Percentiles rank a stretch among this genome's conserved stretches.
These are phyloP conservation scores for Hydrozoanthus tunicans DNA, from an alignment of 64 coral and sea anemone genomes.

Conservation along the genomic window DNA sequence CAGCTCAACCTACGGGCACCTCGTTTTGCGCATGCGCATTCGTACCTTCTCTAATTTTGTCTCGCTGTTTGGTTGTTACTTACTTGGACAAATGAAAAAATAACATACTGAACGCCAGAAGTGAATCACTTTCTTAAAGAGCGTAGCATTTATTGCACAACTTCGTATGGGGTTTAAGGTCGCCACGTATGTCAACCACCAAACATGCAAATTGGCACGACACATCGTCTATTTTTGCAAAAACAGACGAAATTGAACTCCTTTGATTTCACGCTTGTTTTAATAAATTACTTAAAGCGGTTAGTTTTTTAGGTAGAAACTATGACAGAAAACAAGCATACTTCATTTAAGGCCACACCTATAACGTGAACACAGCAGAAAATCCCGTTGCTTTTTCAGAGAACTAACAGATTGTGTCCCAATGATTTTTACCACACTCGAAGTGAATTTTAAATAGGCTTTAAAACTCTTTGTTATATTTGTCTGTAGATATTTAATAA, in stretches of 20 bases:
- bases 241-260: conserved; percentile 75
- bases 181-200: not conserved
- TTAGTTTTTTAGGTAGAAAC: conserved; percentile 5
- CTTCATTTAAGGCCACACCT: not conserved
- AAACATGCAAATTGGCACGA: not conserved
- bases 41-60: conserved; percentile 2
- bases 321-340: conserved; percentile 16
- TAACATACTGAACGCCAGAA: not conserved
- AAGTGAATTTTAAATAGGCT: conserved; percentile 50
- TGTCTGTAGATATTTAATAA: conserved; percentile 56
- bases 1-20: not conserved
- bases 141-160: not conserved
- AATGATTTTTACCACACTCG: not conserved
- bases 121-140: conserved; percentile 7
- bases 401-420: conserved; percentile 10
- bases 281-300: not conserved
- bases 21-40: conserved; percentile 50
- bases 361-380: not conserved
- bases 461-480: conserved; percentile 71
- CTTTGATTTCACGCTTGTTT: conserved; percentile 38
- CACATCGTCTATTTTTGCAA: conserved; percentile 43
- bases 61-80: not conserved
- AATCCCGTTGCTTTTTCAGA: conserved; percentile 14
- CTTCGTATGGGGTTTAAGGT: not conserved
- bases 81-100: conserved; percentile 13